Percentiles rank a stretch among this genome's conserved stretches.
Conservation (phyloP, 2,888 invertebrate genomes). For the Drosophila acutilabella region DNA sequence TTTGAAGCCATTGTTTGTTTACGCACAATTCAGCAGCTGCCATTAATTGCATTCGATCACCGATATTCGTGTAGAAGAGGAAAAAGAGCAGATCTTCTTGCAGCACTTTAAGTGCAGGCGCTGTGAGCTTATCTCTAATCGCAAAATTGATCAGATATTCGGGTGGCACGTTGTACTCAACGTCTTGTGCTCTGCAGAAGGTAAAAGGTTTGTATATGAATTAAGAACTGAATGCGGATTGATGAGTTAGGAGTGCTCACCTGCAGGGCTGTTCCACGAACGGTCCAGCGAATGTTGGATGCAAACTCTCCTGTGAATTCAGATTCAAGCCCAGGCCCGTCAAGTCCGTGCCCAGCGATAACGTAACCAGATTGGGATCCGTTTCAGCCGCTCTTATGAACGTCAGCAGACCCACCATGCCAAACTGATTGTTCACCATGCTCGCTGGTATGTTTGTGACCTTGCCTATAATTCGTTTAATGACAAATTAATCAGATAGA, state of each 20-base stretch:
- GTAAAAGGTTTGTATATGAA: not conserved
- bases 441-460: constrained; percentile 99
- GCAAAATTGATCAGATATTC: constrained; percentile 99
- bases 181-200: constrained; percentile 94
- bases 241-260: constrained; percentile 60
- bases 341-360: constrained; percentile 98
- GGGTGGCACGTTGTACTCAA: constrained; percentile 98
- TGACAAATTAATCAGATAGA: too few species aligned
- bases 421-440: constrained; percentile 99
- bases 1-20: too few species aligned
- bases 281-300: constrained; percentile 99
- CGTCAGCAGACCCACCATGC: constrained; percentile 98
- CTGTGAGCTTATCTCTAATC: constrained; percentile 97
- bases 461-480: constrained; percentile 88
- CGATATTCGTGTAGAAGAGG: constrained; percentile 99
- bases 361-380: constrained; percentile 97
- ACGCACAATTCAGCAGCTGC: constrained; percentile 96
- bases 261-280: constrained; percentile 98
- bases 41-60: constrained; percentile 98
- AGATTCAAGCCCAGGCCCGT: constrained; percentile 99
- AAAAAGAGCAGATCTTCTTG: constrained; percentile 99
- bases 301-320: constrained; percentile 98
- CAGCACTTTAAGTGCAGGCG: constrained; percentile 97
- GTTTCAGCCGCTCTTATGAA: constrained; percentile 99
- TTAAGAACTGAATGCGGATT: not conserved